Base-by-base conservation (phyloP, 2,113 vertebrate species). In the Pterocles burchelli region DNA sequence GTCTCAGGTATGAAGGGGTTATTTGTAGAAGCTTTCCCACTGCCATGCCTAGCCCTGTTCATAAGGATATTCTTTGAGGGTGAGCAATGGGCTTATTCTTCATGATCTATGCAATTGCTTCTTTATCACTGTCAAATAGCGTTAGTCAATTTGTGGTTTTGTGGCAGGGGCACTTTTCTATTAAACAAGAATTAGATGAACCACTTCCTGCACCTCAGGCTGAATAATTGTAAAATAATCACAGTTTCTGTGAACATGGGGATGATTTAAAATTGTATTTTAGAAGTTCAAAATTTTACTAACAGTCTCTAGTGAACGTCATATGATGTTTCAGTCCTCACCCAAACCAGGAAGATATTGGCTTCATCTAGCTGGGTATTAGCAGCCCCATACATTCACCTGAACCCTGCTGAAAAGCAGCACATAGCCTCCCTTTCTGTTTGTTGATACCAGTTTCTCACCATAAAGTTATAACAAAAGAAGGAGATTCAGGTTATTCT, bases 111-210 rank as follows among this genome's bases (percentile, higher is more conserved):
- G 76, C 80, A 82, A 61, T 67, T 77, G 43, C 67, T 79, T 75
- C 41, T 91, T 91, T 81, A 85, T 91, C 76, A 54, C 31, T 76
- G 76, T 58, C 73, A 79, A 63, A 48, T 3, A 72, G 18, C 3
- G 0, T 49, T 82, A 91, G 57, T 38, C 71, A 76, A 71, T 91
- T 84, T 89, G 93, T 89, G 81, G 52, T 6, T 86, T 91, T 89
- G 72, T 76, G 76, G 76, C 77, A 83, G 36, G 67, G 52, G 22
- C 43, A 45, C 62, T 94, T 87, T 89, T 79, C 76, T 83, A n/a
- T 91, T 83, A 72, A 88, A 85, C 41, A 85, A 85, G n/a, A 95
- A 79, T 75, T 75, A 83, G 48, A 80, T 58, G 72, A 91, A 76
- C 38, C 31, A 55, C 88, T 89, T 89, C 68, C 76, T 89, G 58